A percentile compares a stretch with the other conserved stretches of the same genome.
Conservation (phyloP, 2,113 vertebrate species). For the Cisticola juncidis region DNA sequence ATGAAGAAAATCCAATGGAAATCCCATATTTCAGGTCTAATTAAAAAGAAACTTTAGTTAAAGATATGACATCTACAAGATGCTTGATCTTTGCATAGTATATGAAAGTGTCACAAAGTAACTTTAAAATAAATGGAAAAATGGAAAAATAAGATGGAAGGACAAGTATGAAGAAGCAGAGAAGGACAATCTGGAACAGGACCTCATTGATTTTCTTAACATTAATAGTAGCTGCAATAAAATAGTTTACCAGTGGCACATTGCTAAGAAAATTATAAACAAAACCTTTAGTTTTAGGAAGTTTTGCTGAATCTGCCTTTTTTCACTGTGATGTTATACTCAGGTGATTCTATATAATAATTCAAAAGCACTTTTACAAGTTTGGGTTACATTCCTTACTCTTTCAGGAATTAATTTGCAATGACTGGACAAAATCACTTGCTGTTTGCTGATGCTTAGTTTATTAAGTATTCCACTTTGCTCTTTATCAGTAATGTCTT, state of each 20-base stretch:
- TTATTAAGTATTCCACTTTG: not conserved
- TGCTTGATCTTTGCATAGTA: not conserved
- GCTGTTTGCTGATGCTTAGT: not conserved
- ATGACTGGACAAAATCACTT: not conserved
- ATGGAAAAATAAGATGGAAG: not conserved
- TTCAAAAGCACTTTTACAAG: not conserved
- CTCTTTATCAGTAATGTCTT: not conserved
- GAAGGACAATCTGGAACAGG: not conserved
- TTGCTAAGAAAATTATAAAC: not conserved
- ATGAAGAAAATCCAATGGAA: not conserved
- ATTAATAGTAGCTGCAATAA: not conserved
- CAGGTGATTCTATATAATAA: not conserved
- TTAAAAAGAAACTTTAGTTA: not conserved
- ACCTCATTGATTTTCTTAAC: not conserved
- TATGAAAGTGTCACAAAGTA: not conserved
- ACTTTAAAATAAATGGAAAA: not conserved
- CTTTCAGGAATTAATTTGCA: not conserved
- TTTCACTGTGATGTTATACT: not conserved
- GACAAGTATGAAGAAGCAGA: not conserved
- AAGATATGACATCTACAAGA: not conserved
- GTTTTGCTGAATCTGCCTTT: not conserved
- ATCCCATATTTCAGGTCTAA: not conserved
- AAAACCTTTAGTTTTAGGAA: not conserved
- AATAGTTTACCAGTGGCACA: not conserved
- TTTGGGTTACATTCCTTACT: not conserved